These are phyloP conservation scores for Montifringilla adamsi DNA, from an alignment of 2,113 vertebrate species.

Conservation along the genomic window DNA sequence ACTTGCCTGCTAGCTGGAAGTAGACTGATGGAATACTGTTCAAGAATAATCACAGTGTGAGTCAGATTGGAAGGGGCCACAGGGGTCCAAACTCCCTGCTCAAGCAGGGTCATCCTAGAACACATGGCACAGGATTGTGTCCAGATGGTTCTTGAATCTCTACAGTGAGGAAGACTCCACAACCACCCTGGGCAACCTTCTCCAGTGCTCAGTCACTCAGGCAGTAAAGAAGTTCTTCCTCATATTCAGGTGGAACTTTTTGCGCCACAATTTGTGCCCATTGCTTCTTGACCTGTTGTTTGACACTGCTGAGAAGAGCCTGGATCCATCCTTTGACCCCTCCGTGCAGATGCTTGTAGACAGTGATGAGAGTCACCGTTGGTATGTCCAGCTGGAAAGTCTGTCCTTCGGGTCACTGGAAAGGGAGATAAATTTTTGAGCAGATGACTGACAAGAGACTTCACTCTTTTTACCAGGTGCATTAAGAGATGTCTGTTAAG, in stretches of 20 bases:
- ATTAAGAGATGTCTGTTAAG: not conserved
- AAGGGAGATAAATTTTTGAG: not conserved
- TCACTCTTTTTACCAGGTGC: not conserved
- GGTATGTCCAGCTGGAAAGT: not conserved
- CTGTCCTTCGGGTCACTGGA: not conserved
- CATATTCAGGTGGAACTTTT: not conserved
- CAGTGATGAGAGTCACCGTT: not conserved
- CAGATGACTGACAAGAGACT: not conserved
- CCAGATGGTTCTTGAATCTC: not conserved
- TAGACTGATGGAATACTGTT: not conserved
- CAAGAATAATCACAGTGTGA: not conserved
- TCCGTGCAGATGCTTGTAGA: not conserved
- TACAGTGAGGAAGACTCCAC: not conserved
- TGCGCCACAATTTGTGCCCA: not conserved
- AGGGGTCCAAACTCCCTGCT: not conserved
- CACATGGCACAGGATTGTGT: not conserved
- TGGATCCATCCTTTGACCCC: not conserved
- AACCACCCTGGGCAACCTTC: accelerated
- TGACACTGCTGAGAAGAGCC: not conserved
- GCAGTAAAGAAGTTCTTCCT: not conserved
- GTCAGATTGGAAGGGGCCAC: not conserved
- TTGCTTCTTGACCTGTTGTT: not conserved
- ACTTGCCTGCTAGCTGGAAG: not conserved
- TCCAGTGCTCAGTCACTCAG: not conserved
- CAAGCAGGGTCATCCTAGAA: not conserved